Evolutionary conservation across 2,888 invertebrate species (phyloP).

Genomic region (Drosophila neoperkinsi): DNA sequence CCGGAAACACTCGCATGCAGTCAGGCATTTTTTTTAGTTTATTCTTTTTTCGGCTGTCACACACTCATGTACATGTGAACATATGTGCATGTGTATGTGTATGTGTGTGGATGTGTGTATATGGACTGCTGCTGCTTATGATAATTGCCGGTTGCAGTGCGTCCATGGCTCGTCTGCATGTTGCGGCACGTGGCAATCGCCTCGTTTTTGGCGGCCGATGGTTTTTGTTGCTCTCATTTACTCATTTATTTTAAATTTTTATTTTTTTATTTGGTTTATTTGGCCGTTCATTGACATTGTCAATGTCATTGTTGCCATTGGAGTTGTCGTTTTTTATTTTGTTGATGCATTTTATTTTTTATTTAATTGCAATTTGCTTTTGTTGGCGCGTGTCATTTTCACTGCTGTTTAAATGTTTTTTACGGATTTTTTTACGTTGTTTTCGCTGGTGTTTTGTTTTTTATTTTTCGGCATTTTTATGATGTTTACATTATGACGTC

Average conservation of each 20-base stretch:
- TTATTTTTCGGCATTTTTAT: slow-evolving; percentile 68
- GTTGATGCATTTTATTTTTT: slow-evolving; percentile 45
- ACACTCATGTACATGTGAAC: slow-evolving; percentile 17
- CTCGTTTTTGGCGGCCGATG: slow-evolving; percentile 51
- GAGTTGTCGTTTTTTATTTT: slow-evolving; percentile 53
- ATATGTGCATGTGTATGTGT: slow-evolving; percentile 1
- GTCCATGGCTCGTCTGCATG: slow-evolving; percentile 37
- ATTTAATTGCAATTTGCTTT: slow-evolving; percentile 77
- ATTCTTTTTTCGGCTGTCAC: slow-evolving; percentile 65
- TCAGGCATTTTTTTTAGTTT: slow-evolving; percentile 67
- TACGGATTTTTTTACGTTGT: slow-evolving; percentile 33
- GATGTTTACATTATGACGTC: slow-evolving; percentile 81
- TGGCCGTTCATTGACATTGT: slow-evolving; percentile 78
- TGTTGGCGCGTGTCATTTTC: slow-evolving; percentile 65
- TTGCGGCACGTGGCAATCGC: slow-evolving; percentile 66
- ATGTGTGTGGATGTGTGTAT: neutral
- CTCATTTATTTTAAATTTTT: slow-evolving; percentile 13
- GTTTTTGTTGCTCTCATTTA: slow-evolving; percentile 34
- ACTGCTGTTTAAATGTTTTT: slow-evolving; percentile 59
- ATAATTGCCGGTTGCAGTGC: slow-evolving; percentile 77
- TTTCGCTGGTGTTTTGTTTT: slow-evolving; percentile 34
- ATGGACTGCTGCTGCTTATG: slow-evolving; percentile 76
- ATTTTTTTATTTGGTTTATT: slow-evolving; percentile 46
- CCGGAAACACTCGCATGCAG: slow-evolving; percentile 34
- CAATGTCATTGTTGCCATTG: slow-evolving; percentile 79